A percentile compares a stretch with the other conserved stretches of the same genome.
phyloP scores from a whole-genome alignment of 2,113 vertebrate genomes.

The Cyanoliseus patagonus region DNA sequence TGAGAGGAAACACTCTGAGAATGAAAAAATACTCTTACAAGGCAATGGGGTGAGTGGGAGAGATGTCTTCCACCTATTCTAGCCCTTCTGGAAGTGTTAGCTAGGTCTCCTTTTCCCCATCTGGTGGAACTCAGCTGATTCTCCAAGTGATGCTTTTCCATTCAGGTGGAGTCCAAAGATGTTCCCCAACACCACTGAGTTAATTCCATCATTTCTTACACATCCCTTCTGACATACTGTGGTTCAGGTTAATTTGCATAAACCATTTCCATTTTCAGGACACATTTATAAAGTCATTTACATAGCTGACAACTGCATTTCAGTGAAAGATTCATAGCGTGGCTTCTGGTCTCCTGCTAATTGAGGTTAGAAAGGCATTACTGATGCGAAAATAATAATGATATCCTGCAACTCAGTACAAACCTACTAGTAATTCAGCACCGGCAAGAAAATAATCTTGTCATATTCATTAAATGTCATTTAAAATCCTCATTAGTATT shows the following conservation, averaged over 20 bases:
- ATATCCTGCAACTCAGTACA: neutral
- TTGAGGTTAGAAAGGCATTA: conserved; percentile 47
- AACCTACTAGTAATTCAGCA: conserved; percentile 12
- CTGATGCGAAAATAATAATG: conserved; percentile 13
- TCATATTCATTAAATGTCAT: neutral
- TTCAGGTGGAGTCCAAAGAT: neutral
- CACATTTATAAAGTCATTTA: conserved; percentile 14
- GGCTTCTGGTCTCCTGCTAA: conserved; percentile 43
- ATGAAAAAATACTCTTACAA: neutral
- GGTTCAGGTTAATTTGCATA: conserved; percentile 29
- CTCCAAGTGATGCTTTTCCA: neutral
- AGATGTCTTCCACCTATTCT: neutral
- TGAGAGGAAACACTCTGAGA: neutral
- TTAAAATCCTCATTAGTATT: neutral
- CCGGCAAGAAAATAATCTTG: conserved; percentile 7
- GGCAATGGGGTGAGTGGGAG: neutral
- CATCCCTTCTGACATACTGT: neutral
- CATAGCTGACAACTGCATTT: conserved; percentile 22
- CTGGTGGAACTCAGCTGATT: neutral
- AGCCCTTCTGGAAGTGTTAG: neutral
- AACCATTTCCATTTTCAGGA: conserved; percentile 26
- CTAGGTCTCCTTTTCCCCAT: neutral
- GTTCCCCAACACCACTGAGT: neutral
- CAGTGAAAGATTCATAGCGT: neutral
- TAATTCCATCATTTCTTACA: neutral